Percentiles rank a stretch among this genome's conserved stretches.
These are phyloP conservation scores for Sebastes iracundus DNA, from an alignment of 2,797 vertebrate species.

Conservation along the genomic window DNA sequence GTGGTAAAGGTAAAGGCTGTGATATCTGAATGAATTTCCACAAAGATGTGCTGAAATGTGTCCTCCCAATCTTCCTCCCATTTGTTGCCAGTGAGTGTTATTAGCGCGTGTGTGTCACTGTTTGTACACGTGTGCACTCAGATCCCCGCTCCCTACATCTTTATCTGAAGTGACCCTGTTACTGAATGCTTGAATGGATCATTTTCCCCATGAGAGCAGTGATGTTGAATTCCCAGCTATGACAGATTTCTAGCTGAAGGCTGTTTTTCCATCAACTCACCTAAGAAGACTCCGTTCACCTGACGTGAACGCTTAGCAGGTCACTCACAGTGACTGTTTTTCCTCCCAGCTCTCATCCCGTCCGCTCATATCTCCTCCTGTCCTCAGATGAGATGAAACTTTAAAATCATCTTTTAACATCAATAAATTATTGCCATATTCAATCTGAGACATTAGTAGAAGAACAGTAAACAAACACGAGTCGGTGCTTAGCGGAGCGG, in stretches of 20 bases:
- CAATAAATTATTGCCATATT: constrained; percentile 35
- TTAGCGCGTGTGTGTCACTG: not conserved
- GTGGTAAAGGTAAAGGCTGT: not conserved
- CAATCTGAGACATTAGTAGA: constrained; percentile 9
- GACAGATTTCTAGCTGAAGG: constrained; percentile 37
- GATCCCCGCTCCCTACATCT: not conserved
- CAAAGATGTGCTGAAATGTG: not conserved
- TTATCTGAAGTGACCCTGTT: constrained; percentile 26
- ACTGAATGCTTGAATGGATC: constrained; percentile 46
- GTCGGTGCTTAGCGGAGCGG: not conserved
- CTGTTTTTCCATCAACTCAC: constrained; percentile 33
- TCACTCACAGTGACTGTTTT: constrained; percentile 13
- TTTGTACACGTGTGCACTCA: not conserved
- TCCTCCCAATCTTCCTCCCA: too few relatives aligned
- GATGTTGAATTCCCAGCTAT: constrained; percentile 25
- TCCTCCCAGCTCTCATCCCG: not conserved
- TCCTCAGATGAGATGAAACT: constrained; percentile 17
- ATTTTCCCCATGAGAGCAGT: constrained; percentile 30
- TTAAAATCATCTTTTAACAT: constrained; percentile 27
- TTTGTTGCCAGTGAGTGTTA: too few relatives aligned
- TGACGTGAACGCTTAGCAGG: constrained; percentile 14
- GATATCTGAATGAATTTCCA: not conserved
- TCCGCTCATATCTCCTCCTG: not conserved
- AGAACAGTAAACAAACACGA: constrained; percentile 16
- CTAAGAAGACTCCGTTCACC: constrained; percentile 24